Conservation (phyloP, 2,797 vertebrate genomes). For the Manis crassicaudata region DNA sequence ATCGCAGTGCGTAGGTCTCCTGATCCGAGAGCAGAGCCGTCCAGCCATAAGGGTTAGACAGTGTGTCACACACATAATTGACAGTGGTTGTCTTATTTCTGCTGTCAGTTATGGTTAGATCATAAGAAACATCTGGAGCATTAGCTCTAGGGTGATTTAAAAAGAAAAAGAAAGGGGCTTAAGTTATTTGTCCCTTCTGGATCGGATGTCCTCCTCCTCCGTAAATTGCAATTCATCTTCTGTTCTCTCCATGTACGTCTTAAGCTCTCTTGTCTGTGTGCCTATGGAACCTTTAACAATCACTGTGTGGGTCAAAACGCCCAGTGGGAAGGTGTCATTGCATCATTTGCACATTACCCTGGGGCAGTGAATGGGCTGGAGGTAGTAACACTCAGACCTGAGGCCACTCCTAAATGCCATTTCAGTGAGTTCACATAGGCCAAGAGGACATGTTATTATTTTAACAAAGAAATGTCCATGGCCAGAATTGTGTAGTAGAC, state of each 20-base stretch:
- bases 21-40: constrained; percentile 85
- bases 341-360: neutral
- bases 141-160: constrained; percentile 72
- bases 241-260: neutral
- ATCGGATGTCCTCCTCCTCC: neutral
- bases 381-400: constrained; percentile 62
- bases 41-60: constrained; percentile 85
- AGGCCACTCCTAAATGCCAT: constrained; percentile 71
- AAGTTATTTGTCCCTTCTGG: neutral
- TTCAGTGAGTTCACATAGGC: constrained; percentile 64
- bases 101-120: constrained; percentile 84
- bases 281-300: neutral
- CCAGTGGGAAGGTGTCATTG: neutral
- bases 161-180: neutral
- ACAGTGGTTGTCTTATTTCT: constrained; percentile 82
- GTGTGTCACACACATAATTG: constrained; percentile 83
- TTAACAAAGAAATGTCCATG: constrained; percentile 72
- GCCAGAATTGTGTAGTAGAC: constrained; percentile 27
- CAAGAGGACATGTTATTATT: constrained; percentile 74
- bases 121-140: constrained; percentile 71
- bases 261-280: neutral
- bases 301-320: neutral
- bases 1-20: constrained; percentile 80
- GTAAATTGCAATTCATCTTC: neutral
- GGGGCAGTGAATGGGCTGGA: constrained; percentile 1